Base-by-base conservation (phyloP, 2,113 vertebrate genomes). In the Onychorhynchus coronatus region DNA sequence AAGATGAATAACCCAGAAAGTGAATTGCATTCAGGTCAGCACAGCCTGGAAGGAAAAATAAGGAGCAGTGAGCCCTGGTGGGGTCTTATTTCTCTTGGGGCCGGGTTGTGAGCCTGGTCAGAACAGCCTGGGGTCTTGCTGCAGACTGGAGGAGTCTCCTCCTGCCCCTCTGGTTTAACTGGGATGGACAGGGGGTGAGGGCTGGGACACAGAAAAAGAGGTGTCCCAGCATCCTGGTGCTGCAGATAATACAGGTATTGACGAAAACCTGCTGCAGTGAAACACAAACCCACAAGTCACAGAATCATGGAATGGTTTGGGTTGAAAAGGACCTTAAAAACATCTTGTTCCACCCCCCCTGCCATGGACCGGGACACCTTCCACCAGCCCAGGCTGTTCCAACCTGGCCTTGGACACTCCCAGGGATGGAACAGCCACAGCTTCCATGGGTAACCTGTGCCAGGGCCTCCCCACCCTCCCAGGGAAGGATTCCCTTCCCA, bases 341-440 rank as follows among this genome's bases (percentile, higher is more conserved):
- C 33, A n/a, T 7, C 16, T 5, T 4, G 37, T 33, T 8, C 42
- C 20, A 14, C 3, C 23, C 25, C 41, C 30, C 25, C 25, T 68
- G 49, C n/a, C 67, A 33, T 5, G 27, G 10, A 10, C 52, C 59
- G 37, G 6, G 61, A 52, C 61, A 67, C 11, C 10, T 75, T 0
- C 33, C 53, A 22, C 20, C 5, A 0, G 5, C n/a, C 53, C 87
- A 82, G 30, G 28, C 0, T 30, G 23, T 5, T 75, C 52, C 85
- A 79, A 0, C 67, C 67, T 42, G 44, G 39, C 27, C 46, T 46
- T 8, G 85, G 74, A 0, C 46, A 46, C 14, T 67, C 0, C 20
- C 78, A 68, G 70, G 33, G 70, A n/a, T 68, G 46, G 27, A 28
- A 23, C 77, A 81, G 37, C 77, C 68, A 24, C 77, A 89, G 44